Conservation (phyloP, 2,888 invertebrate species). For the Gibbula magus region DNA sequence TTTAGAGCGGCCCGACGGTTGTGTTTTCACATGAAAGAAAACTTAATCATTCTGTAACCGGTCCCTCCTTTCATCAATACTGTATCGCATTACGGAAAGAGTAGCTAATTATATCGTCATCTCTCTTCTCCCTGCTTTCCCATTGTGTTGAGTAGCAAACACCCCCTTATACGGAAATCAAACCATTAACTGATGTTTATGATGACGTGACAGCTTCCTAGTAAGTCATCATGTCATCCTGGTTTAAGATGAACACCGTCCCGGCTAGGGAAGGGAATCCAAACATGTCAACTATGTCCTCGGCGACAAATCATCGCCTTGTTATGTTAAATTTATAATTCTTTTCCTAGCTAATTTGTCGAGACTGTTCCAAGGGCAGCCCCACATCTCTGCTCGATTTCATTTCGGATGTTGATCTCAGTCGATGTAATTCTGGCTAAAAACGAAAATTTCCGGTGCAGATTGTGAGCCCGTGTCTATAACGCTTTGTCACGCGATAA, state of each 20-base stretch:
- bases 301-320: neutral
- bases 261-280: too few relatives aligned
- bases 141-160: neutral
- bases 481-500: neutral
- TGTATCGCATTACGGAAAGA: neutral
- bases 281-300: neutral
- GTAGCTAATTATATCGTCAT: neutral
- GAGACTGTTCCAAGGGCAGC: neutral
- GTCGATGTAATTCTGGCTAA: neutral
- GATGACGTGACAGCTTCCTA: neutral
- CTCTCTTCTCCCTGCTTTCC: neutral
- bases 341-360: neutral
- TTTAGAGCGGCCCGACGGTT: neutral
- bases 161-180: neutral
- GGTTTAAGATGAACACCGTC: neutral
- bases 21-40: neutral
- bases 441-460: slow-evolving; percentile 1
- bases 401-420: neutral
- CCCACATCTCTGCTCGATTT: neutral
- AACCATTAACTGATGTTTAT: neutral
- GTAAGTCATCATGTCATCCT: neutral
- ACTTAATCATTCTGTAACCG: neutral
- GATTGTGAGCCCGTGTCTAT: neutral
- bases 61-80: neutral
- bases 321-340: neutral